phyloP scores from a whole-genome alignment of 2,888 invertebrate species.

The Cephus spinipes region DNA sequence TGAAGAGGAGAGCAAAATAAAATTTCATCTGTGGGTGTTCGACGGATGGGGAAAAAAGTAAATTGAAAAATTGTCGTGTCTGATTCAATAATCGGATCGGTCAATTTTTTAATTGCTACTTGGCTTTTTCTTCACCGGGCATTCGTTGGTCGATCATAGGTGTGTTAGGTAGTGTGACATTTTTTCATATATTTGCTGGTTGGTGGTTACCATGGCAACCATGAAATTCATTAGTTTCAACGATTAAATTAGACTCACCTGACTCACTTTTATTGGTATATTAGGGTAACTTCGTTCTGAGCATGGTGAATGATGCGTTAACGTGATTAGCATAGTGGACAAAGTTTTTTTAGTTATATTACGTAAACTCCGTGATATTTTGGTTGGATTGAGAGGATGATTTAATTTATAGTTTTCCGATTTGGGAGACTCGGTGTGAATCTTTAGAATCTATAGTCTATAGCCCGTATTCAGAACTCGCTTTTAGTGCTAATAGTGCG shows the following conservation, averaged over 20 bases:
- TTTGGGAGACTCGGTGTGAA: background rate
- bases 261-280: background rate
- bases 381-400: background rate
- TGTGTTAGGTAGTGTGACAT: too few relatives aligned
- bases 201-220: background rate
- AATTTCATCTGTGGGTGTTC: too few relatives aligned
- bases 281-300: background rate
- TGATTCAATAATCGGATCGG: too few relatives aligned
- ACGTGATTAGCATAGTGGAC: background rate
- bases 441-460: background rate
- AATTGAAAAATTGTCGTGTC: too few relatives aligned
- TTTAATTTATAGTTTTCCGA: background rate
- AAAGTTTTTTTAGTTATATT: background rate
- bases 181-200: background rate
- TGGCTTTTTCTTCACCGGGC: too few relatives aligned
- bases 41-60: too few relatives aligned
- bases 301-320: background rate
- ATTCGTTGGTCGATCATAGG: too few relatives aligned
- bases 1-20: background rate
- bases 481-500: too few relatives aligned
- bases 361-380: background rate
- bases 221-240: background rate
- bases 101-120: too few relatives aligned
- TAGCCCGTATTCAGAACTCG: too few relatives aligned
- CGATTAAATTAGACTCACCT: background rate